Evolutionary conservation across 1,140 invertebrate genomes (phyloP).

Genomic region (Protaetia brevitarsis): DNA sequence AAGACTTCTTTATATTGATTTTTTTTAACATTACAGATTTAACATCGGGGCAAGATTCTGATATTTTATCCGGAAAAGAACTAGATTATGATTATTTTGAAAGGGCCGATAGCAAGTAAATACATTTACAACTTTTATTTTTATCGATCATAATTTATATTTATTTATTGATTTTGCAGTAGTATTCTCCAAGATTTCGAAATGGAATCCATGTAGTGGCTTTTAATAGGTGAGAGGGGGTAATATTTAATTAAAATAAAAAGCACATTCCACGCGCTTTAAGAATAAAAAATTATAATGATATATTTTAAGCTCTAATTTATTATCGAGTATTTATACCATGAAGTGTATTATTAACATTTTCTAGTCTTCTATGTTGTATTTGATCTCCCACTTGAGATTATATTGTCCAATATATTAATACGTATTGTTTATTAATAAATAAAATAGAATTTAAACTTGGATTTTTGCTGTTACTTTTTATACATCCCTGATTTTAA

Average conservation of each 20-base stretch:
- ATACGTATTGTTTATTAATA: no score
- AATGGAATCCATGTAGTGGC: slow-evolving; percentile 34
- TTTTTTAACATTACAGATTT: slow-evolving; percentile 44
- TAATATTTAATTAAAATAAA: slow-evolving; percentile 2
- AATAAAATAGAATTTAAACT: no score
- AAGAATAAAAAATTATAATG: neutral
- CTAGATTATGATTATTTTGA: slow-evolving; percentile 39
- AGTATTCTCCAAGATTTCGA: slow-evolving; percentile 37
- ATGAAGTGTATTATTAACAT: slow-evolving; percentile 19
- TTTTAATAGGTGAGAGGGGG: slow-evolving; percentile 7
- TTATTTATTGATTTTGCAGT: slow-evolving; percentile 24
- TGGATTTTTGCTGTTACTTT: no score
- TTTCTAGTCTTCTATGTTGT: slow-evolving; percentile 22
- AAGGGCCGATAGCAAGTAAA: slow-evolving; percentile 31
- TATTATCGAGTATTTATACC: slow-evolving; percentile 14
- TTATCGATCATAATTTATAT: neutral
- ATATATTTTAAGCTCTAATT: slow-evolving; percentile 17
- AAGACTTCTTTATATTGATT: neutral
- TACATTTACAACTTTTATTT: slow-evolving; percentile 20
- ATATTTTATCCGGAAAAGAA: slow-evolving; percentile 37
- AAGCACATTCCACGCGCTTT: slow-evolving; percentile 17
- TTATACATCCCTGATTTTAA: no score
- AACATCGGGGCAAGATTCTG: slow-evolving; percentile 29
- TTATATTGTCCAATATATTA: slow-evolving; percentile 12
- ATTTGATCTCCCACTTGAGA: slow-evolving; percentile 3